A percentile compares a stretch with the other conserved stretches of the same genome.
These are phyloP conservation scores for Crocidura indochinensis DNA, from an alignment of 2,797 vertebrate species.

Conservation along the genomic window DNA sequence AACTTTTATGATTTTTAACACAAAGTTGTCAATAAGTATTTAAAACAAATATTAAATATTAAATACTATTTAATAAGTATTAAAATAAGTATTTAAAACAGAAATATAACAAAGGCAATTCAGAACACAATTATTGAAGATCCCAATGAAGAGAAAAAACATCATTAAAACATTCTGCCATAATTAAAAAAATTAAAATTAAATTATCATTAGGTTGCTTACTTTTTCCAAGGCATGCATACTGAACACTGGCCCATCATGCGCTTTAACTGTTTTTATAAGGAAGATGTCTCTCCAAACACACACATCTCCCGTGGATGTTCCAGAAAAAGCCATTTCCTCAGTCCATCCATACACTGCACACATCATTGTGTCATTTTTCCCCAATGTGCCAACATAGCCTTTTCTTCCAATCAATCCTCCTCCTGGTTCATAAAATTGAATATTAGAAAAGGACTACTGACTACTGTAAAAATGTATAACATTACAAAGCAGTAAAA, in stretches of 20 bases:
- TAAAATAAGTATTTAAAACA: not conserved
- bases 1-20: not conserved
- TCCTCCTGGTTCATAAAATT: conserved; percentile 92
- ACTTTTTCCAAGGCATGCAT: conserved; percentile 99
- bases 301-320: conserved; percentile 97
- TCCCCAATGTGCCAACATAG: conserved; percentile 93
- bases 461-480: conserved; percentile 40
- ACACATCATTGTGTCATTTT: conserved; percentile 98
- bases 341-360: conserved; percentile 98
- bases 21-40: conserved; percentile 29
- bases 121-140: not conserved
- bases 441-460: conserved; percentile 55
- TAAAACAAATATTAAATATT: not conserved
- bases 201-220: conserved; percentile 79
- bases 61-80: too few relatives aligned
- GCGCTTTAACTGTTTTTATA: conserved; percentile 98
- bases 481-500: conserved; percentile 10
- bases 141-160: not conserved
- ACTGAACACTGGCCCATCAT: conserved; percentile 98
- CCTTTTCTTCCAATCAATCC: conserved; percentile 98
- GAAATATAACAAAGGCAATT: not conserved
- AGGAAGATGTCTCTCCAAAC: conserved; percentile 99
- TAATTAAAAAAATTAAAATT: conserved; percentile 11
- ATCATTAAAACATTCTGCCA: not conserved
- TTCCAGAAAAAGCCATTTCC: conserved; percentile 98